Percentiles rank a stretch among this genome's conserved stretches.
Conservation (phyloP, 2,797 vertebrate species). For the Cyprinella venusta region DNA sequence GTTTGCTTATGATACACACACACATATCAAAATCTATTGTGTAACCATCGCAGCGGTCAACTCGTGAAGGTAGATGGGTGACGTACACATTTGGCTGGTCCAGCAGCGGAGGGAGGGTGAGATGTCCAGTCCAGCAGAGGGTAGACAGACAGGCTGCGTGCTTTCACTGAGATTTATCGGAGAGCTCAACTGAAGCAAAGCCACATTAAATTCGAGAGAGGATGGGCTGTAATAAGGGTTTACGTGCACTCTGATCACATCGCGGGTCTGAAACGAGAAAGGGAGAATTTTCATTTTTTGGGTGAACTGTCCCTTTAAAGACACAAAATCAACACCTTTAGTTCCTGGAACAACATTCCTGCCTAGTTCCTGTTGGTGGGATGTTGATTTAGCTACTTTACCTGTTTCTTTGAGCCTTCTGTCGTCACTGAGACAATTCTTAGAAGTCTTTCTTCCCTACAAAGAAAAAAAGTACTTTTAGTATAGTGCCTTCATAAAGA, state of each 20-base stretch:
- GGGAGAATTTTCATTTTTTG: not conserved
- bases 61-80: constrained; percentile 21
- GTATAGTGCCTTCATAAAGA: not conserved
- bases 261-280: constrained; percentile 55
- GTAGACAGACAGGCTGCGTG: constrained; percentile 56
- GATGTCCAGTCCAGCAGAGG: constrained; percentile 43
- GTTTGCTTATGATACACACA: constrained; percentile 31
- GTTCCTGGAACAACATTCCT: not conserved
- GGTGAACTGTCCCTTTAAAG: not conserved
- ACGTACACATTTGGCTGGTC: constrained; percentile 60
- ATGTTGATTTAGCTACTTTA: not conserved
- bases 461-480: constrained; percentile 4
- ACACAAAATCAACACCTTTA: not conserved
- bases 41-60: constrained; percentile 17
- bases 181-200: constrained; percentile 61
- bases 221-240: constrained; percentile 67
- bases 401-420: constrained; percentile 15
- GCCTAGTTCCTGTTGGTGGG: no score
- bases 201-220: constrained; percentile 63
- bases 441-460: constrained; percentile 3
- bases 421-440: not conserved
- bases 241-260: constrained; percentile 59
- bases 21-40: constrained; percentile 14
- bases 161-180: constrained; percentile 59
- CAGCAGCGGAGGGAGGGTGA: constrained; percentile 62